These are phyloP conservation scores for Ametastegia equiseti DNA, from an alignment of 2,888 invertebrate genomes.

Conservation along the genomic window DNA sequence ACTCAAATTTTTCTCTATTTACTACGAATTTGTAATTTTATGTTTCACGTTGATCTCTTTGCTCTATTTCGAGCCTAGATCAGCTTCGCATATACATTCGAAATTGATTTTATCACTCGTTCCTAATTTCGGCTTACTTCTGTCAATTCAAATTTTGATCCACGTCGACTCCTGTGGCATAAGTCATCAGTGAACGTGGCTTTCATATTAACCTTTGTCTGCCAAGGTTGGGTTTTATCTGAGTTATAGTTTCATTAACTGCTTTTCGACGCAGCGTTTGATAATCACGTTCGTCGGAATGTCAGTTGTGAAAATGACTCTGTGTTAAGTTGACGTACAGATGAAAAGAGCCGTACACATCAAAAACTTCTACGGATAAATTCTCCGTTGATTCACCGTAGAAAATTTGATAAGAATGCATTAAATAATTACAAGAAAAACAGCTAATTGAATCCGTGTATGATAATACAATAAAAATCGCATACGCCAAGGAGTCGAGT, in stretches of 20 bases:
- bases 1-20: neutral
- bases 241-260: neutral
- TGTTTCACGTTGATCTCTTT: neutral
- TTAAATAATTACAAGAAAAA: neutral
- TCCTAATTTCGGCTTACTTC: too few species aligned
- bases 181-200: neutral
- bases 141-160: neutral
- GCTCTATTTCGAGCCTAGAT: neutral
- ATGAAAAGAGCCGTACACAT: neutral
- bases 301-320: slow-evolving; percentile 1
- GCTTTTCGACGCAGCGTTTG: neutral
- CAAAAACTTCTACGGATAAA: neutral
- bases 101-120: neutral
- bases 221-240: slow-evolving; percentile 7
- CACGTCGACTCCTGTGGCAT: neutral
- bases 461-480: neutral
- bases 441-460: neutral
- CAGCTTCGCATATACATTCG: neutral
- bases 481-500: neutral
- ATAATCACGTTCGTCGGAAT: neutral
- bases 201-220: slow-evolving; percentile 10
- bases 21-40: neutral
- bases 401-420: neutral
- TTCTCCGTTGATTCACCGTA: neutral
- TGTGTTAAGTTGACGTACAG: neutral